Percentiles rank a stretch among this genome's conserved stretches.
These are phyloP conservation scores for Takifugu flavidus DNA, from an alignment of 2,113 vertebrate genomes.

Conservation along the genomic window DNA sequence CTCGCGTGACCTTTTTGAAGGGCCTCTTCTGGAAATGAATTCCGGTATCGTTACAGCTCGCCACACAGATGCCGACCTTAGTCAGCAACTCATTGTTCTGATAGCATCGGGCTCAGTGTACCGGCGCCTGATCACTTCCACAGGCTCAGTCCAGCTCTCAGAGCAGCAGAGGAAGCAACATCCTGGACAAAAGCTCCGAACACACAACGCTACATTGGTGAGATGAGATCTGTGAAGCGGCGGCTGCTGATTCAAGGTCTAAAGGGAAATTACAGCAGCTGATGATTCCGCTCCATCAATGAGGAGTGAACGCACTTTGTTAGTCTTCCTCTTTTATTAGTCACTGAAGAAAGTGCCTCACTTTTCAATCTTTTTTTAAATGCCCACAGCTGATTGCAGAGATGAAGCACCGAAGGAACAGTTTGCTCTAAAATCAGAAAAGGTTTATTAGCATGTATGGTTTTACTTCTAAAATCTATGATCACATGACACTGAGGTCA, in stretches of 20 bases:
- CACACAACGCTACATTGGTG: slow-evolving; percentile 28
- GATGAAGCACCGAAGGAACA: neutral
- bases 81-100: slow-evolving; percentile 38
- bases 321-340: slow-evolving; percentile 10
- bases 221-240: slow-evolving; percentile 36
- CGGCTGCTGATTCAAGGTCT: slow-evolving; percentile 10
- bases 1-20: too few species aligned
- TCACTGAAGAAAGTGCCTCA: slow-evolving; percentile 6
- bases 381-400: slow-evolving; percentile 4
- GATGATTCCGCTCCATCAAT: slow-evolving; percentile 15
- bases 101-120: slow-evolving; percentile 44
- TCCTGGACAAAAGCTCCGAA: slow-evolving; percentile 22
- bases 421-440: neutral
- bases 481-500: slow-evolving; percentile 24
- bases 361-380: slow-evolving; percentile 1
- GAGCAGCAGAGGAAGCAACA: slow-evolving; percentile 13
- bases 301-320: slow-evolving; percentile 13
- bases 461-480: neutral
- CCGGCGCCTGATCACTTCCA: slow-evolving; percentile 38
- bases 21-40: too few species aligned
- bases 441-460: neutral
- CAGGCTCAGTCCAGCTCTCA: slow-evolving; percentile 17
- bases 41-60: slow-evolving; percentile 27
- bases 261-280: slow-evolving; percentile 19
- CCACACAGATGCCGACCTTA: slow-evolving; percentile 39